Conservation (phyloP, 2,797 vertebrate genomes). For the Semotilus atromaculatus region DNA sequence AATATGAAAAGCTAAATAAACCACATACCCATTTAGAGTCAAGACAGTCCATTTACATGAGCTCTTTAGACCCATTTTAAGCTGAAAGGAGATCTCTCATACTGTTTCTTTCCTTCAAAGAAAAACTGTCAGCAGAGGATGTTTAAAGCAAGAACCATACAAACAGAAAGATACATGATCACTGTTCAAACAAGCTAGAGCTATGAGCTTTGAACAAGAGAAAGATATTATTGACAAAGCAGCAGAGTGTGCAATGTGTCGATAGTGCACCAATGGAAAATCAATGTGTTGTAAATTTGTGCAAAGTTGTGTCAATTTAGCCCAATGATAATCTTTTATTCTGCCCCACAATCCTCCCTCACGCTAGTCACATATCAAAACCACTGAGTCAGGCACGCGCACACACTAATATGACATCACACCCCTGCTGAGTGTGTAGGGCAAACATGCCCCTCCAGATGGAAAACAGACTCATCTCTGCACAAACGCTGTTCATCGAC, state of each 20-base stretch:
- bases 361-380: constrained; percentile 21
- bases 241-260: constrained; percentile 39
- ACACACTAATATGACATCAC: constrained; percentile 71
- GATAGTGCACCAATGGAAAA: constrained; percentile 13
- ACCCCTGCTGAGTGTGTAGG: constrained; percentile 75
- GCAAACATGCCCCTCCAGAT: constrained; percentile 68
- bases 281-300: constrained; percentile 38
- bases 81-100: constrained; percentile 18
- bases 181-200: not conserved
- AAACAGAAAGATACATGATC: not conserved
- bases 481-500: constrained; percentile 46
- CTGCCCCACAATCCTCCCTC: constrained; percentile 31
- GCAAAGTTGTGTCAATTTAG: constrained; percentile 22
- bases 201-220: constrained; percentile 8
- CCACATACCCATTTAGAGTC: constrained; percentile 24
- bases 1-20: constrained; percentile 39
- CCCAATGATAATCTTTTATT: constrained; percentile 42
- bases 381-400: constrained; percentile 19
- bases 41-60: constrained; percentile 32
- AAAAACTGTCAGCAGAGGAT: constrained; percentile 20
- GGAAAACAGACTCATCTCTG: constrained; percentile 49
- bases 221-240: constrained; percentile 50
- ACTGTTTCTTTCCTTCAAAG: not conserved
- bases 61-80: constrained; percentile 27
- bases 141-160: not conserved